Evolutionary conservation across 2,888 invertebrate genomes (phyloP).

Genomic region (Hyposoter didymator): DNA sequence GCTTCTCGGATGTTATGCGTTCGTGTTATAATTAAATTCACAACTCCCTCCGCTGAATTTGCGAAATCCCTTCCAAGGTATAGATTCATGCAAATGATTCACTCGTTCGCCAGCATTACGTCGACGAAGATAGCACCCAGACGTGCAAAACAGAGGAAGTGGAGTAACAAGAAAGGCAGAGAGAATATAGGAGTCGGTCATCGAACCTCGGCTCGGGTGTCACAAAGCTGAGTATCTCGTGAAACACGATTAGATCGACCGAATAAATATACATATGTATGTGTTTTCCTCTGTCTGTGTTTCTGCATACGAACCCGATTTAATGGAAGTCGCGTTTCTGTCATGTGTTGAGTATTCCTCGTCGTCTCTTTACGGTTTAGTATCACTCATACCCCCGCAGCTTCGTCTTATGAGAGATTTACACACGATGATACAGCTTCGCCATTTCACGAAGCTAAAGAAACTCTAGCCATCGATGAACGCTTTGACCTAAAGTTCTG

Average conservation of each 20-base stretch:
- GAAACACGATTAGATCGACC: constrained; percentile 50
- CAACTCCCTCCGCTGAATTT: not conserved
- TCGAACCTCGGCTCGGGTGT: constrained; percentile 46
- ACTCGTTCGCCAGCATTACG: constrained; percentile 36
- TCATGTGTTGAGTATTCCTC: not conserved
- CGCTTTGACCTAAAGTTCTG: not conserved
- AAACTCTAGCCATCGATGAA: not conserved
- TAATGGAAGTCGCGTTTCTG: constrained; percentile 6
- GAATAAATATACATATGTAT: constrained; percentile 24
- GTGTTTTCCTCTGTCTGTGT: constrained; percentile 13
- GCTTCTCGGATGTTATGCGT: not conserved
- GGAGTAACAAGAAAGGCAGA: constrained; percentile 40
- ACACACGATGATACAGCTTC: not conserved
- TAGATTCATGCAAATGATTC: constrained; percentile 58
- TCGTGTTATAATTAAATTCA: constrained; percentile 8
- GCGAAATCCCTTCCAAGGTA: constrained; percentile 35
- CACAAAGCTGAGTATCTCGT: constrained; percentile 3
- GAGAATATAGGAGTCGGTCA: constrained; percentile 25
- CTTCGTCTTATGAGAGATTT: not conserved
- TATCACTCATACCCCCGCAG: not conserved
- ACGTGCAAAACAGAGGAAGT: constrained; percentile 10
- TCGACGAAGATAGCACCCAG: constrained; percentile 21
- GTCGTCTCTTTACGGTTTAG: constrained; percentile 18
- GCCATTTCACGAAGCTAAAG: not conserved
- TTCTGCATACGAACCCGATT: not conserved